phyloP scores from a whole-genome alignment of 2,113 vertebrate species.

The Monarcha castaneiventris region DNA sequence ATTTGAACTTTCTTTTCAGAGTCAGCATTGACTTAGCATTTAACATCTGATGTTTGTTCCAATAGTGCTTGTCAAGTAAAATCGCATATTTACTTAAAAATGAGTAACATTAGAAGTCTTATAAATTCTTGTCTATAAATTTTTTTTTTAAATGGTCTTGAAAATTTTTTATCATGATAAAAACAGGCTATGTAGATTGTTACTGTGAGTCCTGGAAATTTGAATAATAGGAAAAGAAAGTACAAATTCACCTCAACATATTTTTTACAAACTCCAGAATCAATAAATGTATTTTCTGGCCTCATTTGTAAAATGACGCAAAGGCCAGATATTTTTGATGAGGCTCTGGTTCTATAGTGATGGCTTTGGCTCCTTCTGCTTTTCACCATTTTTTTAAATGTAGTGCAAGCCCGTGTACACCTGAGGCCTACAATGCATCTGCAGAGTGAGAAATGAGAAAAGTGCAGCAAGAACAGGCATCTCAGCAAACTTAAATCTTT shows the following conservation, averaged over 20 bases:
- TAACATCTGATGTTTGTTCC: neutral
- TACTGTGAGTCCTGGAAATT: neutral
- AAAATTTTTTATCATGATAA: neutral
- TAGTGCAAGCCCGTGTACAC: neutral
- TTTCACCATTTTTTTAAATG: neutral
- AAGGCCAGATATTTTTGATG: neutral
- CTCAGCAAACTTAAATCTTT: neutral
- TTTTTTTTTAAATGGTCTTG: neutral
- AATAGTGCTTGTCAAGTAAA: neutral
- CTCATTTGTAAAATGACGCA: neutral
- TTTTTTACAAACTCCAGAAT: neutral
- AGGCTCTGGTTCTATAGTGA: rapidly evolving
- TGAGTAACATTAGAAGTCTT: neutral
- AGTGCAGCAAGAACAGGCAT: neutral
- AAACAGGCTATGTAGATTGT: neutral
- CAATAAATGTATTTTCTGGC: neutral
- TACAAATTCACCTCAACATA: neutral
- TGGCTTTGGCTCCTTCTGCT: neutral
- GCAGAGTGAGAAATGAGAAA: neutral
- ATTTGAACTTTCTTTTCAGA: neutral
- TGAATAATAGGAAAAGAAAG: neutral
- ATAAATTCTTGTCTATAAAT: neutral
- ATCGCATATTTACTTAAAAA: neutral
- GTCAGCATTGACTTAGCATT: neutral
- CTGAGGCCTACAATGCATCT: neutral